phyloP scores from a whole-genome alignment of 2,888 invertebrate species.

The Sesia apiformis region DNA sequence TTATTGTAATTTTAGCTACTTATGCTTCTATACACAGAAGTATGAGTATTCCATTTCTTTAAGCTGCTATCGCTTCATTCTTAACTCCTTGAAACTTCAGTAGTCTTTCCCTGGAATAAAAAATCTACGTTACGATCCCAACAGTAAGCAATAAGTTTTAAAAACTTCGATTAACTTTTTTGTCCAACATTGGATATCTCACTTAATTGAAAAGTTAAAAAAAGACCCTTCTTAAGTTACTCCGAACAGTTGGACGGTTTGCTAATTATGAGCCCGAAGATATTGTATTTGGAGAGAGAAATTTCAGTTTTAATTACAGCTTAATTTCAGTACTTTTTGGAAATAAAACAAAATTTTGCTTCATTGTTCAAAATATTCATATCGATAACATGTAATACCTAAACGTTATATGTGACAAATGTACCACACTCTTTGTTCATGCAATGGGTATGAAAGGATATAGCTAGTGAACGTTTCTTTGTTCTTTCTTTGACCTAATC shows the following conservation, averaged over 20 bases:
- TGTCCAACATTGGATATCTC: conserved; percentile 33
- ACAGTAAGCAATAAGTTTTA: conserved; percentile 19
- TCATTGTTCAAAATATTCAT: too few species aligned
- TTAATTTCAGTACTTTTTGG: too few species aligned
- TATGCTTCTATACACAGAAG: too few species aligned
- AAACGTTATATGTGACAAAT: too few species aligned
- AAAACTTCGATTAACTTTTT: conserved; percentile 36
- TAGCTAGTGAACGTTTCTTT: too few species aligned
- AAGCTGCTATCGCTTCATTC: neutral
- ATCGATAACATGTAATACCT: too few species aligned
- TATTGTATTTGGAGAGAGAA: neutral
- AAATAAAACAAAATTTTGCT: too few species aligned
- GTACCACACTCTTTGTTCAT: too few species aligned
- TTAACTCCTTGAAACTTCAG: neutral
- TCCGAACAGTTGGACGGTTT: conserved; percentile 13
- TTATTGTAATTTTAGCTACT: too few species aligned
- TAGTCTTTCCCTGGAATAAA: conserved; percentile 19
- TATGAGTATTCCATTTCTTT: neutral
- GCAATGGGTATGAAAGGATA: too few species aligned
- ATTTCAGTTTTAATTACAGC: neutral
- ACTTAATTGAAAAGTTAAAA: conserved; percentile 43
- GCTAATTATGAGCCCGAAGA: conserved; percentile 15
- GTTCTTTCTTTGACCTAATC: too few species aligned
- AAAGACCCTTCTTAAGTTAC: conserved; percentile 3
- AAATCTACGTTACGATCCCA: conserved; percentile 15